Evolutionary conservation across 2,888 invertebrate species (phyloP).

Genomic region (Archaeoteleia sp.): DNA sequence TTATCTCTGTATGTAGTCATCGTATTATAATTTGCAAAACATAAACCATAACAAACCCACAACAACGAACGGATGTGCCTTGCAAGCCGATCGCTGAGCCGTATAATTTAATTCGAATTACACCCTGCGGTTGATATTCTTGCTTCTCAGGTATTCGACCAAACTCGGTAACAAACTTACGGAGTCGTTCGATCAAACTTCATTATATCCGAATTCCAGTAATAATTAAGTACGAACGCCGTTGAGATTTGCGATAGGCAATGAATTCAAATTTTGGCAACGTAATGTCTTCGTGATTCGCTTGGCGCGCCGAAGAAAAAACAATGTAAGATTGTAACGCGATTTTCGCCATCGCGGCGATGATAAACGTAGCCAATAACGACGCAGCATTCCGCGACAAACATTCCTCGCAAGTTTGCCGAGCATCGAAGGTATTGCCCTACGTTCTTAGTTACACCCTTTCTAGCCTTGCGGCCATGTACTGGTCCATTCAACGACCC

Average conservation of each 20-base stretch:
- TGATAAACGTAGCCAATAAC: conserved; percentile 59
- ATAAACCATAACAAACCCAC: conserved; percentile 33
- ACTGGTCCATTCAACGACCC: conserved; percentile 67
- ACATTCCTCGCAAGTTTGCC: conserved; percentile 64
- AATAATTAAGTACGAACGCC: conserved; percentile 70
- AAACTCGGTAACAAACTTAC: conserved; percentile 68
- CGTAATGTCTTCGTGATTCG: conserved; percentile 20
- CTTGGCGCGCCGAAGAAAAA: background rate
- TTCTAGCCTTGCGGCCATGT: conserved; percentile 66
- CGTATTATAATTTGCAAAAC: background rate
- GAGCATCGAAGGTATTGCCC: conserved; percentile 62
- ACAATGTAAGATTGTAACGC: conserved; percentile 14
- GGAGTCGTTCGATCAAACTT: conserved; percentile 72
- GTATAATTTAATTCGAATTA: conserved; percentile 69
- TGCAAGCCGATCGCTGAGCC: conserved; percentile 40
- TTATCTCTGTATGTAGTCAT: too few species aligned
- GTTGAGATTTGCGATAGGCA: conserved; percentile 56
- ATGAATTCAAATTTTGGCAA: conserved; percentile 15
- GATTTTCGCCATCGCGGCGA: conserved; percentile 33
- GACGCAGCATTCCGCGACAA: conserved; percentile 59
- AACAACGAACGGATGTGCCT: conserved; percentile 30
- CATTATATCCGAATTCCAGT: conserved; percentile 72
- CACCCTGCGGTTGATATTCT: conserved; percentile 61
- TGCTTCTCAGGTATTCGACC: conserved; percentile 67
- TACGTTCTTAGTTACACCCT: conserved; percentile 67